Base-by-base conservation (phyloP, 2,797 vertebrate species). In the Chelonia mydas region DNA sequence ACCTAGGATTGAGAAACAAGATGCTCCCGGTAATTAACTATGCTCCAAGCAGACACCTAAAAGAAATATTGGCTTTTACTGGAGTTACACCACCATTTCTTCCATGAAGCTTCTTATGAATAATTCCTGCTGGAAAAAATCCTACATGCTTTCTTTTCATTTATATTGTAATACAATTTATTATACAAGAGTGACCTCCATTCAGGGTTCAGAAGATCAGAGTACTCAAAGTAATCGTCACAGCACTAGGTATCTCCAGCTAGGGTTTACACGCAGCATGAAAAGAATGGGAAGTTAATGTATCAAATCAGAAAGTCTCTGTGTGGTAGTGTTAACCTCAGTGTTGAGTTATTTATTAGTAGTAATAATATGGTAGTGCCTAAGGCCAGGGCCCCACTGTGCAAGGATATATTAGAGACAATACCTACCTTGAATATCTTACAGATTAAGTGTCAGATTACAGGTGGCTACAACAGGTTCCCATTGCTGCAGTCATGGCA, bases 131-230 rank as follows among this genome's bases (percentile, higher is more conserved):
- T 90, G 68, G 90, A 97, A 96, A 96, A 97, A 95, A 88, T 17
- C 95, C 92, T 92, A 94, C 95, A 96, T 77, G 25, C 94, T 97
- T 97, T 96, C 95, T 95, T 97, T 97, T 96, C 92, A 98, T 97
- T 97, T 97, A 95, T 97, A 97, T 97, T 97, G 97, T 96, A 97
- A 97, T 96, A 93, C 90, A 95, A 95, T 97, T 97, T 97, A 97
- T 97, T 97, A 96, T 94, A 96, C 96, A 95, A 96, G 93, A 95
- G 87, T 33, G 84, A 96, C 96, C 96, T 96, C 94, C 85, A 94
- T 92, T 97, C 91, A 95, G 95, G 94, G 95, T 97, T 97, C 95
- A 94, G 92, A 92, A 97, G 95, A 97, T 96, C 94, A 96, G 97
- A 95, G 83, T 95, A 91, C 92, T 97, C 96, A 95, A 27, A 95